phyloP scores from a whole-genome alignment of 1,140 invertebrate species.

The Heliconius eleuchia region DNA sequence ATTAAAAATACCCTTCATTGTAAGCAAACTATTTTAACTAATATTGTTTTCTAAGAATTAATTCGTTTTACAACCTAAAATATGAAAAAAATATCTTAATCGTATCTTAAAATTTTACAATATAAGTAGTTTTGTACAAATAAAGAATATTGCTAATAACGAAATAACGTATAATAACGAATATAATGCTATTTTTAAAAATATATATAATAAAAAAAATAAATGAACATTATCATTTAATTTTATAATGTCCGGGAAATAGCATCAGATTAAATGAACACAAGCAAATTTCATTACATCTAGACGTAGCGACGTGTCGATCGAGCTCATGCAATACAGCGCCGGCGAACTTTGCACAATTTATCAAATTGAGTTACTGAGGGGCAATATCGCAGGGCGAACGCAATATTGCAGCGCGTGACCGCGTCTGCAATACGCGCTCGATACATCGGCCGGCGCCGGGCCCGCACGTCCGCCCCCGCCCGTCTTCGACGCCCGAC shows the following conservation, averaged over 20 bases:
- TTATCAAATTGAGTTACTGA: constrained; percentile 80
- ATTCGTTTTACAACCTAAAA: no score
- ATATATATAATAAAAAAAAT: neutral
- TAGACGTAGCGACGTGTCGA: constrained; percentile 56
- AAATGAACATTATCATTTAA: neutral
- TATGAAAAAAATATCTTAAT: no score
- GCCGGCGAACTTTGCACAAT: constrained; percentile 77
- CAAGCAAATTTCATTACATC: constrained; percentile 56
- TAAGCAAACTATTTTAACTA: no score
- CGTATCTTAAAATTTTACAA: no score
- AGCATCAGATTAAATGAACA: constrained; percentile 21
- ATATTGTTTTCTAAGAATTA: no score
- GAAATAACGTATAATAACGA: no score
- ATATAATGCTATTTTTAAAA: no score
- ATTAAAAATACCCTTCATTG: no score
- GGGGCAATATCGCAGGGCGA: constrained; percentile 78
- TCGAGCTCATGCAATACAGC: constrained; percentile 60
- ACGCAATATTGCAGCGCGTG: constrained; percentile 81
- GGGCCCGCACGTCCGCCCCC: constrained; percentile 77
- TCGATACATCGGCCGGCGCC: constrained; percentile 81
- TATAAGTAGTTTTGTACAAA: no score
- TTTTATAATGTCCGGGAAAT: neutral
- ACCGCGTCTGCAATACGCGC: constrained; percentile 80
- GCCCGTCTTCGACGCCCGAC: constrained; percentile 44
- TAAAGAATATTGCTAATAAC: no score